A percentile compares a stretch with the other conserved stretches of the same genome.
Evolutionary conservation across 2,888 invertebrate genomes (phyloP).

Genomic region (Polietes domitor): DNA sequence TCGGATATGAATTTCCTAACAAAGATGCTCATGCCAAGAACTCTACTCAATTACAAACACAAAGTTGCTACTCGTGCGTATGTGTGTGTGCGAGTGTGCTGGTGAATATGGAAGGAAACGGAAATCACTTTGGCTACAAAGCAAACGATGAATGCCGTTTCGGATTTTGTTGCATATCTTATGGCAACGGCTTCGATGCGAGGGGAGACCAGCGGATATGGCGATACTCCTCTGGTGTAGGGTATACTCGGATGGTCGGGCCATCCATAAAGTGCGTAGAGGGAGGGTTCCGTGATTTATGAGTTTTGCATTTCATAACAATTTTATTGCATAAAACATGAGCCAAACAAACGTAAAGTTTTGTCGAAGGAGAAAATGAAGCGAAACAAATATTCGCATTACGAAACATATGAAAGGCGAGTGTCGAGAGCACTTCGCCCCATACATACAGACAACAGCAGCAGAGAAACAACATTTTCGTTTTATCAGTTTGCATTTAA

Average conservation of each 20-base stretch:
- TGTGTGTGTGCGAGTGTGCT: too few species aligned
- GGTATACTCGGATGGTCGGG: neutral
- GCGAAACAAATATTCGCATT: neutral
- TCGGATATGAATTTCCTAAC: too few species aligned
- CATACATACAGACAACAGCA: neutral
- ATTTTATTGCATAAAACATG: conserved; percentile 25
- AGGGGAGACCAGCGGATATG: too few species aligned
- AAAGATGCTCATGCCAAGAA: too few species aligned
- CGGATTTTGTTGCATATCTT: neutral
- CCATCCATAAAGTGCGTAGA: neutral
- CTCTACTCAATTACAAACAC: too few species aligned
- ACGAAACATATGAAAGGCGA: neutral
- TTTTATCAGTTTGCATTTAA: neutral
- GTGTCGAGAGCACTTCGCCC: neutral
- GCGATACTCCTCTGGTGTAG: neutral
- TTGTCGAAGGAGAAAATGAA: neutral
- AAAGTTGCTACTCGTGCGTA: too few species aligned
- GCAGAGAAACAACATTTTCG: neutral
- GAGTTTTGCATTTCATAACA: conserved; percentile 30
- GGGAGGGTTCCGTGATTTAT: conserved; percentile 14
- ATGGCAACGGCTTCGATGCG: neutral
- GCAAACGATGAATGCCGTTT: neutral
- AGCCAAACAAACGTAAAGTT: neutral
- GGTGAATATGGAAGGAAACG: neutral
- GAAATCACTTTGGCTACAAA: neutral